These are phyloP conservation scores for Lamellibrachia luymesi DNA, from an alignment of 1,140 invertebrate species.

Conservation along the genomic window DNA sequence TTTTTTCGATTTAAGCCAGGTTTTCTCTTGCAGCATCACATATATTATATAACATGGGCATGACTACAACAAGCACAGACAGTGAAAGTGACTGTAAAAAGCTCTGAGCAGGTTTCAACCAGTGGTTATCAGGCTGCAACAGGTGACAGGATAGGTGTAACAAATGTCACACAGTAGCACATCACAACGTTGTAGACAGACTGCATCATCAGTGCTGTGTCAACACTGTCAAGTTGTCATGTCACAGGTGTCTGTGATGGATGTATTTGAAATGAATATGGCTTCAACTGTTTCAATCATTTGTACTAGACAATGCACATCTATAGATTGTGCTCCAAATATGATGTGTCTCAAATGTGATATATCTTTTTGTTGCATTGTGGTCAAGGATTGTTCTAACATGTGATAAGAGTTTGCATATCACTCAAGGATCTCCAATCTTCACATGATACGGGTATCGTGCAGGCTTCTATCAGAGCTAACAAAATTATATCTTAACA, in stretches of 20 bases:
- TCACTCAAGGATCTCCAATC: not conserved
- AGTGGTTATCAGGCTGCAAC: not conserved
- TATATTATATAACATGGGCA: no score
- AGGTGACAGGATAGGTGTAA: not conserved
- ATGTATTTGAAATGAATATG: not conserved
- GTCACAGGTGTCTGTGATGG: not conserved
- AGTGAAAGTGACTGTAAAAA: not conserved
- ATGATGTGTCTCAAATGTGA: not conserved
- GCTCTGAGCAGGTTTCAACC: not conserved
- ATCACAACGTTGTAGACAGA: not conserved
- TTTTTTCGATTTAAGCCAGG: no score
- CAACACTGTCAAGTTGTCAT: not conserved
- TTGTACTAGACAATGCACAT: not conserved
- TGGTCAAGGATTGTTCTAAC: not conserved
- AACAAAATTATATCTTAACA: not conserved
- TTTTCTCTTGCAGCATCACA: no score
- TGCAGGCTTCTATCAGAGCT: not conserved
- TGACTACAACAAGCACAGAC: not conserved
- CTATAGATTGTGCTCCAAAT: not conserved
- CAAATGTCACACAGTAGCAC: not conserved
- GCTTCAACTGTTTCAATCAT: not conserved
- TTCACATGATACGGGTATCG: not conserved
- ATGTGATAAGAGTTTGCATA: not conserved
- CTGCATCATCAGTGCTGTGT: not conserved
- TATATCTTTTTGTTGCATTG: no score